Evolutionary conservation across 2,888 invertebrate genomes (phyloP), one percentile per base, ranked within the genome.

Genomic region (Acrobeloides nanus): DNA sequence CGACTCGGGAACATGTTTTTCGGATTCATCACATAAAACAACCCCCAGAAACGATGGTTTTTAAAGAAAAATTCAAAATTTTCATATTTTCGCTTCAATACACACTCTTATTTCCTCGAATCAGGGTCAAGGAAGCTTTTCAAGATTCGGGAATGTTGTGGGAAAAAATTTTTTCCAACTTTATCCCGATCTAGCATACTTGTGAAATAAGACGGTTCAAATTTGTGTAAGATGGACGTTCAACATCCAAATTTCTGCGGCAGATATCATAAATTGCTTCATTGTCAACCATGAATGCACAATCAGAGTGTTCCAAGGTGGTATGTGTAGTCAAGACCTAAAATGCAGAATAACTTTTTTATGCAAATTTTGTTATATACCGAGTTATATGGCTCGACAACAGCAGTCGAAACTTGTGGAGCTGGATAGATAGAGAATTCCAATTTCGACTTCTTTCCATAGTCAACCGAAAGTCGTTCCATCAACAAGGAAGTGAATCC

Each of bases 361-460:
- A n/a, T n/a, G n/a, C n/a, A n/a, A n/a, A n/a, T n/a, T n/a, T n/a
- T n/a, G n/a, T n/a, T n/a, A n/a, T n/a, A n/a, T n/a, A n/a, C n/a
- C 0, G 90, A 89, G 80, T 92, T 93, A 84, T 92, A 92, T 0
- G 90, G 90, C 74, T 90, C 90, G 29, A 90, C 89, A 15, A 90
- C 89, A 0, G 89, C 87, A 1, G 89, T 89, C 29, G 88, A 88
- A 20, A 89, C 61, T 38, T 84, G 79, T 86, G 87, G 29, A 12
- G 89, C 87, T 8, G 89, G 89, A 74, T 89, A 89, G 51, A 89
- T 84, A 12, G 86, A 84, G 75, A 88, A 89, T 75, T 87, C 86
- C 42, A 88, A 78, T 73, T 87, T 68, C 23, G 64, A 61, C 58
- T 68, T 68, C 55, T 68, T 68, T 24, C 69, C 69, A 46, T 68